phyloP scores from a whole-genome alignment of 2,113 vertebrate genomes.

The Speoplatyrhinus poulsoni region DNA sequence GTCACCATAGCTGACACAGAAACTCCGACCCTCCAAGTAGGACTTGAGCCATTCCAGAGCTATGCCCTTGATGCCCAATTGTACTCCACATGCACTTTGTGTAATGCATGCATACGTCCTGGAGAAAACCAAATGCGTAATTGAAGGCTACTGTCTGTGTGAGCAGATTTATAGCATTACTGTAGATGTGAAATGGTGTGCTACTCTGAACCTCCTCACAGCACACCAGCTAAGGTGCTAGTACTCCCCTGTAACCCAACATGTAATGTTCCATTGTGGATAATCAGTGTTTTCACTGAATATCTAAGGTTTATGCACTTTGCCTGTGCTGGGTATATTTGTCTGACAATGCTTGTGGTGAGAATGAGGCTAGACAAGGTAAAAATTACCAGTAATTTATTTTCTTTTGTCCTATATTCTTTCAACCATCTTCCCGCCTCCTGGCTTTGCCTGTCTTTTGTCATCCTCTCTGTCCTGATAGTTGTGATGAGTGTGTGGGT shows the following conservation, averaged over 20 bases:
- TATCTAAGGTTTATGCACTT: constrained; percentile 1
- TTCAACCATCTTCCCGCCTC: constrained; percentile 2
- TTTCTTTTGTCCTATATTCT: constrained; percentile 5
- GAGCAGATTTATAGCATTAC: constrained; percentile 27
- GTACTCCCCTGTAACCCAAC: constrained; percentile 34
- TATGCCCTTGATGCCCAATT: no score
- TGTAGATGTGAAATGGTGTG: constrained; percentile 38
- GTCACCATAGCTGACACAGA: no score
- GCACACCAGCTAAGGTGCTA: no score
- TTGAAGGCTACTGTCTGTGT: background rate
- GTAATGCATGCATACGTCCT: constrained; percentile 13
- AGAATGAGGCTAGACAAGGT: constrained; percentile 15
- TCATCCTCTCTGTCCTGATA: constrained; percentile 9
- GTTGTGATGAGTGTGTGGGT: background rate
- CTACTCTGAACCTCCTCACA: constrained; percentile 30
- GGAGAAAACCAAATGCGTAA: constrained; percentile 9
- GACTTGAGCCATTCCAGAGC: no score
- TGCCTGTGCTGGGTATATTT: background rate
- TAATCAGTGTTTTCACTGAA: no score
- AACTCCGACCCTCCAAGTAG: no score
- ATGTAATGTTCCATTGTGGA: background rate
- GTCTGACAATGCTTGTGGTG: constrained; percentile 10
- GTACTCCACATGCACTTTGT: constrained; percentile 31
- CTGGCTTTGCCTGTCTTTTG: background rate
- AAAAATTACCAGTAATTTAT: background rate